Evolutionary conservation across 30 jellyfish, hydroid and myxozoan genomes (phyloP).

Genomic region (Cassiopea xamachana): DNA sequence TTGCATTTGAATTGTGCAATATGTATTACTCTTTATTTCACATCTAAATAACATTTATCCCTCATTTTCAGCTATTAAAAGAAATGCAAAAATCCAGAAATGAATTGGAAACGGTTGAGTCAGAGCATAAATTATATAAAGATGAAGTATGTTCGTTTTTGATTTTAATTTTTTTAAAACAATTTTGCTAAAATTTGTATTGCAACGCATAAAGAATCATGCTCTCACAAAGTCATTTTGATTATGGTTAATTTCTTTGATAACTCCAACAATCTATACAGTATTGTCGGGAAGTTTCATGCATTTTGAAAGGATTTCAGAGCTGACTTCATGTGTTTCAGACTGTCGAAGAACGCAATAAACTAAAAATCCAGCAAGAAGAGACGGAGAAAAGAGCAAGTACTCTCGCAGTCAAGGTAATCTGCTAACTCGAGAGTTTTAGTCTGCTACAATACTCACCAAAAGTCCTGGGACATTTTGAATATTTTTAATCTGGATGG

Average conservation of each 20-base stretch:
- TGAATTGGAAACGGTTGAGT: slow-evolving; percentile 13
- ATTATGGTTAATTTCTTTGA: too few species aligned
- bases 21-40: neutral
- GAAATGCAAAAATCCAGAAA: slow-evolving; percentile 43
- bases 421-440: neutral
- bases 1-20: too few species aligned
- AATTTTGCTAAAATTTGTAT: too few species aligned
- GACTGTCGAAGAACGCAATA: slow-evolving; percentile 55
- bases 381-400: slow-evolving; percentile 96
- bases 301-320: too few species aligned
- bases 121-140: slow-evolving; percentile 10
- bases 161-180: neutral
- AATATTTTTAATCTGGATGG: too few species aligned
- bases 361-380: slow-evolving; percentile 68
- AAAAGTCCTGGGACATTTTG: too few species aligned
- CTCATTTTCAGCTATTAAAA: slow-evolving; percentile 22
- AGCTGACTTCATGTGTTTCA: neutral
- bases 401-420: slow-evolving; percentile 94
- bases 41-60: neutral
- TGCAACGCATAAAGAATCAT: too few species aligned
- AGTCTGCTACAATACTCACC: too few species aligned
- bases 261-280: too few species aligned
- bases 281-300: too few species aligned
- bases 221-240: too few species aligned
- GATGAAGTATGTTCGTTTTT: slow-evolving; percentile 34